Conservation (phyloP, 2,888 invertebrate genomes). For the Chrysomela aeneicollis region DNA sequence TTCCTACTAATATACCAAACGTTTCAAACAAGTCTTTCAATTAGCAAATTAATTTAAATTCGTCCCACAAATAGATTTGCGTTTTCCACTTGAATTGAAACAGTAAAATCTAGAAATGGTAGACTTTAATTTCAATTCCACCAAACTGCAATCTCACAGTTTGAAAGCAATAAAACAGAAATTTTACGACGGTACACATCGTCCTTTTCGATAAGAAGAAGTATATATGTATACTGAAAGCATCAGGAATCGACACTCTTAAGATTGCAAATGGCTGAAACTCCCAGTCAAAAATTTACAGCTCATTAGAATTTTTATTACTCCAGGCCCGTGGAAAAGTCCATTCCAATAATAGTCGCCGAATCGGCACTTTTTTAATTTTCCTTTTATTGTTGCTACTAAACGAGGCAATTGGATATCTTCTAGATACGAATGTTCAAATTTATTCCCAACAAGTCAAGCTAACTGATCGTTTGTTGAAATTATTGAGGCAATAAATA, state of each 20-base stretch:
- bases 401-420: neutral
- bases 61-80: too few relatives aligned
- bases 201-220: neutral
- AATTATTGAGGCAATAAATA: neutral
- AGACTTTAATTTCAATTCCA: neutral
- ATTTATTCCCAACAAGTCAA: neutral
- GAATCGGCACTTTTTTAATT: neutral
- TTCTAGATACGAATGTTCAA: neutral
- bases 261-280: neutral
- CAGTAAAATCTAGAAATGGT: neutral
- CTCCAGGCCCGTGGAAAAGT: neutral
- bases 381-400: neutral
- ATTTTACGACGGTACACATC: neutral
- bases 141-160: neutral
- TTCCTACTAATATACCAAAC: too few relatives aligned
- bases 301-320: neutral
- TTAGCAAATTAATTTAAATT: too few relatives aligned
- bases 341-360: neutral
- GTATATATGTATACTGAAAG: neutral
- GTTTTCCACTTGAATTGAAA: neutral
- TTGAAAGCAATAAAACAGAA: neutral
- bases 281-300: slow-evolving; percentile 1
- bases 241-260: neutral
- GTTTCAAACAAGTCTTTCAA: too few relatives aligned
- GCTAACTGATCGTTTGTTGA: neutral